Base-by-base conservation (phyloP, 2,113 vertebrate genomes). In the Delphinus delphis region DNA sequence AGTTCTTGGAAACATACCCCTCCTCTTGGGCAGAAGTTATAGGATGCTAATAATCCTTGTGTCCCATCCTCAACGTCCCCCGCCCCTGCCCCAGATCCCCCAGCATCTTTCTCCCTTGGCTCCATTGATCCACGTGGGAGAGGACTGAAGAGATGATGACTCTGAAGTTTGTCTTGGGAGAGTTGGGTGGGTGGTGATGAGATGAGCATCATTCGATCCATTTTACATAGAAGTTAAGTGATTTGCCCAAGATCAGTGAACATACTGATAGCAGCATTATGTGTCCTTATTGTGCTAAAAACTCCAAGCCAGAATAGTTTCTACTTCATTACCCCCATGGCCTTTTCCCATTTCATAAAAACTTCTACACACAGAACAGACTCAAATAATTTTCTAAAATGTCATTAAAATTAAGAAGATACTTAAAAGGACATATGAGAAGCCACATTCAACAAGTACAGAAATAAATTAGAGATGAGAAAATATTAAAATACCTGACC, bases 401-500 rank as follows among this genome's bases (percentile, higher is more conserved):
- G 97, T 96, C 97, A 97, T 96, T 96, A 97, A 97, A 98, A 98
- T 97, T 98, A 97, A 98, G 97, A 97, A 96, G 96, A 92, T 93
- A 85, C 96, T 98, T 98, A 98, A 97, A 96, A 97, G 96, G 96
- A 98, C 90, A 74, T 38, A 90, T 25, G 92, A 97, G 95, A 86
- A 97, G 82, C 92, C 81, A 96, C 88, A 97, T 96, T 96, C 87
- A 98, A 96, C 96, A 98, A 97, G 97, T 94, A 88, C 88, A 94
- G 97, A 98, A 96, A 97, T 98, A 97, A 98, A 97, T 97, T 97
- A 96, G 94, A 97, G 88, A 97, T 88, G 95, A 93, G 88, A 98
- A 97, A 98, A 97, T 96, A 97, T 97, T 97, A 97, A 97, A 98
- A 98, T 96, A 97, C 82, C 92, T 97, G 97, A 97, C 98, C 97